phyloP scores from a whole-genome alignment of 2,888 invertebrate genomes.

The Cataglyphis albicans region DNA sequence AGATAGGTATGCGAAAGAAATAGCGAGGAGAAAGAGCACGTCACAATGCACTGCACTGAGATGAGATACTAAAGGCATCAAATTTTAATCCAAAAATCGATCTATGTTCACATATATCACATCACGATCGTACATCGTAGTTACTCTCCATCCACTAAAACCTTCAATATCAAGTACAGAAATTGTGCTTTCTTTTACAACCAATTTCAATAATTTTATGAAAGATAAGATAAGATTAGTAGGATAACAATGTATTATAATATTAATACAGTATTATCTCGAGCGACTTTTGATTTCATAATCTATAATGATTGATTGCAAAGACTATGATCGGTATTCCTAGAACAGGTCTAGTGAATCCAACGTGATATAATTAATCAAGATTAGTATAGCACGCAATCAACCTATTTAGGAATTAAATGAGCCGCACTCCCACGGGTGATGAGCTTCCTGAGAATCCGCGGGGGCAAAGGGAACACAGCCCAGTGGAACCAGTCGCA shows the following conservation, averaged over 20 bases:
- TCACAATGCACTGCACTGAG: not conserved
- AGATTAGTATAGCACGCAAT: constrained; percentile 21
- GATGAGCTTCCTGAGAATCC: constrained; percentile 70
- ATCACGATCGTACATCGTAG: constrained; percentile 53
- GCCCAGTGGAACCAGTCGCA: constrained; percentile 80
- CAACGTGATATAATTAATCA: constrained; percentile 29
- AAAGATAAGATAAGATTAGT: constrained; percentile 17
- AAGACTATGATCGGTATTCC: constrained; percentile 24
- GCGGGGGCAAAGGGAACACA: constrained; percentile 68
- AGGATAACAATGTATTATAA: constrained; percentile 3
- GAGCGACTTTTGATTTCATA: not conserved
- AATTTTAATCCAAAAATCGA: constrained; percentile 54
- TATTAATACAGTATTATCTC: constrained; percentile 34
- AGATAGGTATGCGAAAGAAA: constrained; percentile 26
- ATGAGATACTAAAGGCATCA: constrained; percentile 29
- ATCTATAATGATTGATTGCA: constrained; percentile 19
- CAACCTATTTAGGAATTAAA: constrained; percentile 35
- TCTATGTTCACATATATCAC: constrained; percentile 41
- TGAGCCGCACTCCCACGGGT: constrained; percentile 61
- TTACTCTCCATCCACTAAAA: constrained; percentile 46
- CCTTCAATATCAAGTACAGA: constrained; percentile 32
- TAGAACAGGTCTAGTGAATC: constrained; percentile 8
- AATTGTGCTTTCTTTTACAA: constrained; percentile 12
- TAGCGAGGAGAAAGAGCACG: constrained; percentile 1
- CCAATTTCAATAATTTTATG: constrained; percentile 25